Evolutionary conservation across 2,888 invertebrate species (phyloP), one percentile per base, ranked within the genome.

Genomic region (Lucinisca nassula): DNA sequence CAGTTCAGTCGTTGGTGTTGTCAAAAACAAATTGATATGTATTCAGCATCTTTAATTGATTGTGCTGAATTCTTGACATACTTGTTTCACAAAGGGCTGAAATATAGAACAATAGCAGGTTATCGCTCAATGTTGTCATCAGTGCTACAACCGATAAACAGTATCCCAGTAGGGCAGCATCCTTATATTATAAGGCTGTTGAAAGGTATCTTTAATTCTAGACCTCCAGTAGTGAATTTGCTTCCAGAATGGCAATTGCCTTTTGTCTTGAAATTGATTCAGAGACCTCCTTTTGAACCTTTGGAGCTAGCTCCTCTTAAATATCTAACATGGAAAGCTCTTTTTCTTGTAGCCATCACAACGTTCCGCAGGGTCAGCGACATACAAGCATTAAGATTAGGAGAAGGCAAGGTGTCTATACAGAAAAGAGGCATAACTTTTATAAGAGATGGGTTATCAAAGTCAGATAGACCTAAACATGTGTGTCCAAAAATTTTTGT

Each of bases 181-280:
- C n/a, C n/a, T n/a, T n/a, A n/a, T n/a, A 51, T 84, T 24, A 79
- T 85, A 3, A 35, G 80, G 6, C 61, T 85, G 32, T 27, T 84
- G 0, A 83, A 55, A 58, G 84, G 40, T 17, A 76, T 87, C 12
- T 87, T 87, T 40, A 87, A 87, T 75, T 80, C 82, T 76, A n/a
- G 84, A 27, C 84, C 87, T 32, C 84, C n/a, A 27, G 24, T 74
- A 8, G 58, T 51, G 17, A 81, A 74, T 58, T 38, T 84, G 8
- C 21, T 87, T 40, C 82, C 82, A 40, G 85, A 82, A 77, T 85
- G 85, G 88, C 77, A 88, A 82, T 75, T 83, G 37, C 35, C 35
- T n/a, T n/a, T 73, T 30, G 51, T 49, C 30, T 76, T 81, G 61
- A 73, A 38, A n/a, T 67, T 55, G 27, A 32, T 82, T 67, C 82